Evolutionary conservation across 2,888 invertebrate species (phyloP).

Genomic region (Eilema sororculum): DNA sequence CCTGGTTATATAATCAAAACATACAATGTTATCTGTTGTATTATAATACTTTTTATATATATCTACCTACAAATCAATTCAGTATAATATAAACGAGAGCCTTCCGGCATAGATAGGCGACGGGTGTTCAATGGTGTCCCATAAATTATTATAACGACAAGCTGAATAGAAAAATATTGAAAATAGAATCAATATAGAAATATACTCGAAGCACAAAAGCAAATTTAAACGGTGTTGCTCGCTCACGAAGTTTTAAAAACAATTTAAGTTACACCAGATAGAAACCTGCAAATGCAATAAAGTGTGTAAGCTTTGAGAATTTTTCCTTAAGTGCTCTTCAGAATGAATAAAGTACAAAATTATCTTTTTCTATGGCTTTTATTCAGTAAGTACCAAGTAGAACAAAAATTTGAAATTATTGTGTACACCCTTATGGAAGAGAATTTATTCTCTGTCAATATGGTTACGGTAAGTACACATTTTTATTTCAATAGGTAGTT

Average conservation of each 20-base stretch:
- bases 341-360: neutral
- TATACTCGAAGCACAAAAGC: neutral
- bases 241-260: neutral
- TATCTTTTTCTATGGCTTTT: neutral
- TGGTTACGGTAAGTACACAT: too few species aligned
- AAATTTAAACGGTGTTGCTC: neutral
- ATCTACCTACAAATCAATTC: neutral
- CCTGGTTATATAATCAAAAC: too few species aligned
- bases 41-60: too few species aligned
- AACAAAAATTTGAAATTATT: neutral
- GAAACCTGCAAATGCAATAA: neutral
- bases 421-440: neutral
- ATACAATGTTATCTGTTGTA: neutral
- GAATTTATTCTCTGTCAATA: neutral
- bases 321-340: slow-evolving; percentile 2
- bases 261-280: neutral
- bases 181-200: neutral
- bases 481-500: too few species aligned
- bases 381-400: neutral
- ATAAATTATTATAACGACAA: neutral
- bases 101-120: neutral
- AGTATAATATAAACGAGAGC: neutral
- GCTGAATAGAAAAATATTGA: neutral
- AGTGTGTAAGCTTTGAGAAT: neutral
- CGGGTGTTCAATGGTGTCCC: neutral